phyloP scores from a whole-genome alignment of 2,113 vertebrate species.

The Guaruba guarouba region DNA sequence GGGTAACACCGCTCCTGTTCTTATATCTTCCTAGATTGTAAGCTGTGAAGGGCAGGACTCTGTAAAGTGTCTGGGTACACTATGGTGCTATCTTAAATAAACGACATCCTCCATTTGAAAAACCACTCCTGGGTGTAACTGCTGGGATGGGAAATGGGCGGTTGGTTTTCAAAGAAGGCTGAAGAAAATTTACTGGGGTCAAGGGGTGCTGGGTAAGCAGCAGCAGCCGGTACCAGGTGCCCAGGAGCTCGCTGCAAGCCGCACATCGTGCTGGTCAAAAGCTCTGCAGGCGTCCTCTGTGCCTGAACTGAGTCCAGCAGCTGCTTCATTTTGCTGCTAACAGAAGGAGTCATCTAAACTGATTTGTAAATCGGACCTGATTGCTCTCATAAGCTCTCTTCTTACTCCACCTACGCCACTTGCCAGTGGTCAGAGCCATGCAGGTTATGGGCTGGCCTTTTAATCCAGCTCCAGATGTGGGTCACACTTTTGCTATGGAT shows the following conservation, averaged over 20 bases:
- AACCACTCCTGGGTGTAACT: background rate
- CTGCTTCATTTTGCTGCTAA: background rate
- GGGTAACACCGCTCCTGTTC: background rate
- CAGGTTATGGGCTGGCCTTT: background rate
- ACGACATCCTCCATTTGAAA: background rate
- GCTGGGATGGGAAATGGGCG: background rate
- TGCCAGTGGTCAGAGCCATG: background rate
- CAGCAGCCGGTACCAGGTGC: background rate
- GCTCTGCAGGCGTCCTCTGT: background rate
- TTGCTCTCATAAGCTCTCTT: background rate
- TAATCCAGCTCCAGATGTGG: background rate
- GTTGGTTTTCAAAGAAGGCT: background rate
- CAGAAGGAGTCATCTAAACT: background rate
- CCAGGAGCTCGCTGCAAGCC: background rate
- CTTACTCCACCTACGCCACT: background rate
- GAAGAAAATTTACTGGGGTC: background rate
- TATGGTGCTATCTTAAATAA: slow-evolving; percentile 11
- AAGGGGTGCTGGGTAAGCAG: background rate
- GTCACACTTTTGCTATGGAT: background rate
- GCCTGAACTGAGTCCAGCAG: background rate
- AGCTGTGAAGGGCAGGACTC: background rate
- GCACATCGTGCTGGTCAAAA: fast-evolving
- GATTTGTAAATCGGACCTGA: background rate
- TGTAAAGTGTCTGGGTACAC: background rate
- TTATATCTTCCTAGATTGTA: background rate